A percentile compares a stretch with the other conserved stretches of the same genome.
These are phyloP conservation scores for Callithrix jacchus DNA, from an alignment of 2,113 vertebrate genomes.

Conservation along the genomic window DNA sequence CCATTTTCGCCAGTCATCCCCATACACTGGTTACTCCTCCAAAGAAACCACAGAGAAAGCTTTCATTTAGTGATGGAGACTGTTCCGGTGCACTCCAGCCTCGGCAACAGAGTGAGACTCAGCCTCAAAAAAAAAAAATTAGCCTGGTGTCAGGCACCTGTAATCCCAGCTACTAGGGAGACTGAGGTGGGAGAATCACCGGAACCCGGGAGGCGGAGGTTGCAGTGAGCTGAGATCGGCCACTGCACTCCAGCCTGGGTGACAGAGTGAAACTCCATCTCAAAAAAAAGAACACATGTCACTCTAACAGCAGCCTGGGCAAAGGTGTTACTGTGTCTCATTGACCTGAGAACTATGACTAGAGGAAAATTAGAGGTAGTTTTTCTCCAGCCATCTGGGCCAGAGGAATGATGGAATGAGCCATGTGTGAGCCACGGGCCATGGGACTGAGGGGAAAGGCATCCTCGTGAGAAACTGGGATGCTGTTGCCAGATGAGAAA, in stretches of 20 bases:
- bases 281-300: neutral
- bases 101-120: no score
- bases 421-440: neutral
- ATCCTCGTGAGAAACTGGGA: neutral
- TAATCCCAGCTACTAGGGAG: no score
- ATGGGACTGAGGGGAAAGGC: neutral
- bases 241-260: no score
- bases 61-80: neutral
- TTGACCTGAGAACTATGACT: neutral
- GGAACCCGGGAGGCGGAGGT: no score
- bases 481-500: neutral
- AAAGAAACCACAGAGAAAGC: neutral
- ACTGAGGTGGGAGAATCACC: no score
- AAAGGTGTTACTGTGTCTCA: neutral
- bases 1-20: neutral
- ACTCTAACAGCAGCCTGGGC: neutral
- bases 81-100: no score
- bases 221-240: no score
- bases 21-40: no score
- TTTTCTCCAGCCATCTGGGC: neutral
- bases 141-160: no score
- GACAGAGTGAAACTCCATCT: no score
- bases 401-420: neutral
- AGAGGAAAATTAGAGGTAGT: neutral
- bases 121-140: no score